These are phyloP conservation scores for Apodemus agrarius DNA, from an alignment of 2,797 vertebrate genomes.

Conservation along the genomic window DNA sequence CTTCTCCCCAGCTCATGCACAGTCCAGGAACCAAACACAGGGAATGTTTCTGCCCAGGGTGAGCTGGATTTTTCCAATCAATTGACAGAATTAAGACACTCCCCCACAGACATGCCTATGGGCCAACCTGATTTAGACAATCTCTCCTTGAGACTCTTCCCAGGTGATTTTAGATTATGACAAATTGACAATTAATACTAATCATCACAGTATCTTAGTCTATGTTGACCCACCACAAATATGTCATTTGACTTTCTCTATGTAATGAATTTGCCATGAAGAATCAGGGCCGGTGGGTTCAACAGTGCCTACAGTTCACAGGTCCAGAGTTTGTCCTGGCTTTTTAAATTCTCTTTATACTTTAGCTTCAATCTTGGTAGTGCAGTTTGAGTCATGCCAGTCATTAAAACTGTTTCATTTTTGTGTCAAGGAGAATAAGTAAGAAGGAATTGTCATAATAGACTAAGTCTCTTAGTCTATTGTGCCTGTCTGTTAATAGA, in stretches of 20 bases:
- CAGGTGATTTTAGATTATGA: neutral
- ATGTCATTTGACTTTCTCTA: neutral
- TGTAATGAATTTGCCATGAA: neutral
- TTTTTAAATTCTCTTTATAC: neutral
- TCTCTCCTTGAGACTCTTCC: neutral
- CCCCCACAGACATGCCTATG: too few relatives aligned
- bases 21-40: neutral
- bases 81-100: neutral
- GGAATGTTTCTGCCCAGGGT: neutral
- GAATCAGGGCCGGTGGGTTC: neutral
- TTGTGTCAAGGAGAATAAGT: neutral
- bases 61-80: neutral
- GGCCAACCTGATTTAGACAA: neutral
- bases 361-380: neutral
- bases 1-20: neutral
- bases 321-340: neutral
- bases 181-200: neutral
- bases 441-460: neutral
- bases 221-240: neutral
- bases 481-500: neutral
- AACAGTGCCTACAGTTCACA: neutral
- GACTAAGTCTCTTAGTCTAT: neutral
- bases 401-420: slow-evolving; percentile 16
- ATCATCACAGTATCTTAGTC: neutral
- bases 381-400: neutral